These are phyloP conservation scores for Stenurella melanura DNA, from an alignment of 2,888 invertebrate genomes.

Conservation along the genomic window DNA sequence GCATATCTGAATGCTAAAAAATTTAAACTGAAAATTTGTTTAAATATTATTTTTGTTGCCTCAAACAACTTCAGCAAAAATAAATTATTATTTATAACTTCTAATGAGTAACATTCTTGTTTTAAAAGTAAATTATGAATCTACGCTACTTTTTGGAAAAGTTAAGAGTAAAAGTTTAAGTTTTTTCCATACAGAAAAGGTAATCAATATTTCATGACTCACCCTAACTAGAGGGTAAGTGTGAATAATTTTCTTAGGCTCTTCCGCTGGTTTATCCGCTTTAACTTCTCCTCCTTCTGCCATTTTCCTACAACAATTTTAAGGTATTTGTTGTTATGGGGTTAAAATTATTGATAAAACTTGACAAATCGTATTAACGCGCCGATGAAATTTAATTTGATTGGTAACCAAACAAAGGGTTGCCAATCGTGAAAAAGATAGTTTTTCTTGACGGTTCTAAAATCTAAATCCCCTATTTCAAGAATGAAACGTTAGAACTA, in stretches of 20 bases:
- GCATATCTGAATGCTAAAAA: slow-evolving; percentile 92
- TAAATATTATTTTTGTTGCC: not conserved
- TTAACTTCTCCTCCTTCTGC: slow-evolving; percentile 58
- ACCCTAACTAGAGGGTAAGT: slow-evolving; percentile 64
- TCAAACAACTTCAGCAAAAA: too few relatives aligned
- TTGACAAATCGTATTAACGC: slow-evolving; percentile 39
- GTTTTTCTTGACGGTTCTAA: not conserved
- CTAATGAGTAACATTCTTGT: too few relatives aligned
- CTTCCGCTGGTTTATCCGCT: slow-evolving; percentile 56
- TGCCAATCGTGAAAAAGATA: slow-evolving; percentile 13
- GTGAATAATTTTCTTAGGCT: slow-evolving; percentile 60
- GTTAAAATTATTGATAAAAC: slow-evolving; percentile 25
- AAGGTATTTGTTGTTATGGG: slow-evolving; percentile 3
- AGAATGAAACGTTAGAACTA: too few relatives aligned
- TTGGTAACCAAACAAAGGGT: slow-evolving; percentile 32
- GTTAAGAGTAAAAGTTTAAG: not conserved
- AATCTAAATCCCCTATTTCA: too few relatives aligned
- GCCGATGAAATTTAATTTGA: slow-evolving; percentile 20
- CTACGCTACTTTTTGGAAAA: not conserved
- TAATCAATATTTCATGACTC: slow-evolving; percentile 59
- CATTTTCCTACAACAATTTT: slow-evolving; percentile 47
- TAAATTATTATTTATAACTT: too few relatives aligned
- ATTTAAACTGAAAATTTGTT: not conserved
- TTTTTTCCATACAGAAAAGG: slow-evolving; percentile 8
- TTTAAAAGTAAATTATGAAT: not conserved